Conservation (phyloP, 1,140 invertebrate species). For the Procambarus clarkii region DNA sequence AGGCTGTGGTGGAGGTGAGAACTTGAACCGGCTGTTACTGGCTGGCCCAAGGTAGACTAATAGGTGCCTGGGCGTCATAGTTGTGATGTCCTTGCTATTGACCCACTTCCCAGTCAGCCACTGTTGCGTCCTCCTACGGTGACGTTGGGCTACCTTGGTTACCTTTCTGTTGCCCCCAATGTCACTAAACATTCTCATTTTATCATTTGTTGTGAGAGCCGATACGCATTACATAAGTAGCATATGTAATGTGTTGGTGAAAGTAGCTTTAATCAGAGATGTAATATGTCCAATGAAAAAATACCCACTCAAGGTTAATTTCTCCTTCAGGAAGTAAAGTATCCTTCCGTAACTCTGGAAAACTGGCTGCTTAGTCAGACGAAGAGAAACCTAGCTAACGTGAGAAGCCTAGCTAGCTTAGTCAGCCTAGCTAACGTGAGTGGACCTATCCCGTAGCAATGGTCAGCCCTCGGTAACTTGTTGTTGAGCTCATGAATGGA, state of each 20-base stretch:
- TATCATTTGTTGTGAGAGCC: no score
- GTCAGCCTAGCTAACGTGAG: no score
- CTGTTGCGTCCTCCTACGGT: background rate
- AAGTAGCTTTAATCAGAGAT: background rate
- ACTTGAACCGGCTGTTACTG: no score
- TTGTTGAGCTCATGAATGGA: no score
- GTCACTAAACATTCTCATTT: no score
- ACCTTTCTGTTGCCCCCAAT: background rate
- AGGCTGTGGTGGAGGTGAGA: no score
- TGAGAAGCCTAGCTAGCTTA: no score
- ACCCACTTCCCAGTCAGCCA: slow-evolving; percentile 22
- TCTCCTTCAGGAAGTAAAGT: background rate
- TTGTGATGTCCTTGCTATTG: slow-evolving; percentile 28
- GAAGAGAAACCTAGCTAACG: no score
- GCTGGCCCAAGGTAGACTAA: background rate
- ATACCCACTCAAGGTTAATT: background rate
- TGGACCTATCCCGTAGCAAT: no score
- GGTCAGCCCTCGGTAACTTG: no score
- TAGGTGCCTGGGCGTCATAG: background rate
- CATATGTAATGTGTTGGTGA: background rate
- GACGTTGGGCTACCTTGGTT: background rate
- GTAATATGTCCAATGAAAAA: no score
- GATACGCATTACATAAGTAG: background rate
- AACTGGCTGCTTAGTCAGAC: no score
- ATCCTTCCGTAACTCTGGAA: background rate